Base-by-base conservation (phyloP, 2,113 vertebrate species). In the Phalacrocorax brasilianus region DNA sequence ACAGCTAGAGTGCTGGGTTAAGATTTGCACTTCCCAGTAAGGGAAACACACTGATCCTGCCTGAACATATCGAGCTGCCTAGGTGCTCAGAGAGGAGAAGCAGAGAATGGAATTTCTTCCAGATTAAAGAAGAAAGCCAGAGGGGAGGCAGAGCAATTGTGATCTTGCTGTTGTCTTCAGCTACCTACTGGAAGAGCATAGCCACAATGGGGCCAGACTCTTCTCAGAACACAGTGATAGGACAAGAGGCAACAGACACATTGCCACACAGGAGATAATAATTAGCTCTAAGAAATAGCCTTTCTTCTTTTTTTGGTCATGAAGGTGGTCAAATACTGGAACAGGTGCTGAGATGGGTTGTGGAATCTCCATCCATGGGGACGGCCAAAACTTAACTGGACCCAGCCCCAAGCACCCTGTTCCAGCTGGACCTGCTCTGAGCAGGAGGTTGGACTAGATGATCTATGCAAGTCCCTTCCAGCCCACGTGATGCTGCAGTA, bases 141-240 rank as follows among this genome's bases (percentile, higher is more conserved):
- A 20, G 26, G 5, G 2, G 19, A 13, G 11, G 11, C 3, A 1
- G 32, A 18, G 33, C 10, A 9, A 82, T 1, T 24, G n/a, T 59
- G 22, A 86, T 65, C 30, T 15, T 53, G 63, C 68, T 71, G 35
- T n/a, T 61, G 71, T 49, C 71, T 82, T 67, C 15, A 76, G 7
- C 63, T 47, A 16, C 30, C 14, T 67, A n/a, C n/a, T n/a, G 32
- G 35, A 66, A 61, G 20, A 67, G 18, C 23, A 28, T 3, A 78
- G 33, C 33, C 63, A 28, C 49, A 52, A 14, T 4, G 12, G 55
- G 45, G 19, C 49, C 61, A 73, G 66, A 56, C 33, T 50, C 49
- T 63, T 70, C 35, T 30, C 62, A 27, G 68, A 56, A 14, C 53
- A 24, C 22, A 26, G 45, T 19, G 8, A 32, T 22, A 52, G 42